phyloP scores from a whole-genome alignment of 2,797 vertebrate genomes.

The Urophycis tenuis region DNA sequence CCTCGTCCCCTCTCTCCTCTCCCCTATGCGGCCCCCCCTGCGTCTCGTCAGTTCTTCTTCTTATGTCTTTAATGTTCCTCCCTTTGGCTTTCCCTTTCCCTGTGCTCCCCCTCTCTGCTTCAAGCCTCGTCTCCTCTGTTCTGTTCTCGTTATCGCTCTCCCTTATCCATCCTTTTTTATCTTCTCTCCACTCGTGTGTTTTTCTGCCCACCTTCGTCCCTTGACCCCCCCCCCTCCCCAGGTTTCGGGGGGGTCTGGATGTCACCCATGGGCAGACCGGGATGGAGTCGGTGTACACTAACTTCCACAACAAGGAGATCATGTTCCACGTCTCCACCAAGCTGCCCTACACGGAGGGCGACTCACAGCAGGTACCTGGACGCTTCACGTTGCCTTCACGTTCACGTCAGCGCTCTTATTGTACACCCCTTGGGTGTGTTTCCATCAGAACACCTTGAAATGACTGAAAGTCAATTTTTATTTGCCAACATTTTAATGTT shows the following conservation, averaged over 20 bases:
- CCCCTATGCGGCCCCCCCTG: background rate
- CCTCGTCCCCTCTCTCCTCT: background rate
- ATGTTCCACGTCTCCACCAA: conserved; percentile 99
- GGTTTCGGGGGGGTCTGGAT: conserved; percentile 91
- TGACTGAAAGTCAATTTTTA: too few relatives aligned
- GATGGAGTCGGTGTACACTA: conserved; percentile 84
- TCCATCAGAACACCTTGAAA: too few relatives aligned
- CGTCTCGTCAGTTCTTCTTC: background rate
- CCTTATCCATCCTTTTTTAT: background rate
- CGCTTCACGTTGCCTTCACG: conserved; percentile 6
- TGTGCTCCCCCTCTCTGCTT: background rate
- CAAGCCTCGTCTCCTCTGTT: background rate
- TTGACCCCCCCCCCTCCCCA: conserved; percentile 43
- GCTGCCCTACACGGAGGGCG: conserved; percentile 93
- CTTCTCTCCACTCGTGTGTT: background rate
- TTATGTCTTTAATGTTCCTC: background rate
- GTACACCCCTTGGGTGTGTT: background rate
- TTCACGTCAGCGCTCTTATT: background rate
- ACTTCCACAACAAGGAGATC: conserved; percentile 92
- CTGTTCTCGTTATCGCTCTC: background rate
- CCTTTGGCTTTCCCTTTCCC: too few relatives aligned
- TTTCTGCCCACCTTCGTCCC: background rate
- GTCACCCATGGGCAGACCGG: conserved; percentile 93
- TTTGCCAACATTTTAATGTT: too few relatives aligned
- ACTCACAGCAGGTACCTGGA: conserved; percentile 82